phyloP scores from a whole-genome alignment of 2,888 invertebrate species.

The Augiades crinisus region DNA sequence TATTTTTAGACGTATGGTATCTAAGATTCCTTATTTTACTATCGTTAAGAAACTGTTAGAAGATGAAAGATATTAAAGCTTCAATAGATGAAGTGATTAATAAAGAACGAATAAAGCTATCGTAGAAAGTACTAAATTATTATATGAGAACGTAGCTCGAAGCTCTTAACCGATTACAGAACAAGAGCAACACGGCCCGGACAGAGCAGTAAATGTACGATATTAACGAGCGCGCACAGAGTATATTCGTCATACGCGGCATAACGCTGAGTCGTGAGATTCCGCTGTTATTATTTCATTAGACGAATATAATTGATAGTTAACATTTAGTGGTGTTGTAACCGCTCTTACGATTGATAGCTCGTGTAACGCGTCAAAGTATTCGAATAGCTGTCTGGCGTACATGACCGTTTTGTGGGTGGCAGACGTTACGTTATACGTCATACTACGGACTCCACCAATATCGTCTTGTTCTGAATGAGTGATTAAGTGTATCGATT shows the following conservation, averaged over 20 bases:
- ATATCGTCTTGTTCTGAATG: constrained; percentile 51
- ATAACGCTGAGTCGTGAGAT: constrained; percentile 53
- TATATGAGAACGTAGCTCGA: not conserved
- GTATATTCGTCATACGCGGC: constrained; percentile 38
- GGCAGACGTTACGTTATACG: constrained; percentile 41
- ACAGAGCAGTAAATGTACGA: constrained; percentile 25
- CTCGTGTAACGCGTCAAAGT: constrained; percentile 60
- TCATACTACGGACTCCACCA: constrained; percentile 41
- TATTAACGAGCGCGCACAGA: constrained; percentile 20
- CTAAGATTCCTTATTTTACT: not conserved
- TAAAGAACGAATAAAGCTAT: constrained; percentile 1
- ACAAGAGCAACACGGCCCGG: constrained; percentile 21
- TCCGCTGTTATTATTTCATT: constrained; percentile 66
- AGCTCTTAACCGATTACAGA: constrained; percentile 9
- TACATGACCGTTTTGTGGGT: constrained; percentile 48
- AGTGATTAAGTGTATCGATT: constrained; percentile 58
- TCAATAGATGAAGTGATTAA: not conserved
- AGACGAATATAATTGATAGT: constrained; percentile 73
- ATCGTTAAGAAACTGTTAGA: no score
- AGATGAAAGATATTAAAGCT: not conserved
- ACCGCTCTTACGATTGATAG: constrained; percentile 64
- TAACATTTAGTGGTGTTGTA: constrained; percentile 56
- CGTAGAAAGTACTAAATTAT: constrained; percentile 5
- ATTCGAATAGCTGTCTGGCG: constrained; percentile 39
- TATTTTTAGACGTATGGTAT: no score